These are phyloP conservation scores for Penaeus japonicus DNA, from an alignment of 1,140 invertebrate species.

Conservation along the genomic window DNA sequence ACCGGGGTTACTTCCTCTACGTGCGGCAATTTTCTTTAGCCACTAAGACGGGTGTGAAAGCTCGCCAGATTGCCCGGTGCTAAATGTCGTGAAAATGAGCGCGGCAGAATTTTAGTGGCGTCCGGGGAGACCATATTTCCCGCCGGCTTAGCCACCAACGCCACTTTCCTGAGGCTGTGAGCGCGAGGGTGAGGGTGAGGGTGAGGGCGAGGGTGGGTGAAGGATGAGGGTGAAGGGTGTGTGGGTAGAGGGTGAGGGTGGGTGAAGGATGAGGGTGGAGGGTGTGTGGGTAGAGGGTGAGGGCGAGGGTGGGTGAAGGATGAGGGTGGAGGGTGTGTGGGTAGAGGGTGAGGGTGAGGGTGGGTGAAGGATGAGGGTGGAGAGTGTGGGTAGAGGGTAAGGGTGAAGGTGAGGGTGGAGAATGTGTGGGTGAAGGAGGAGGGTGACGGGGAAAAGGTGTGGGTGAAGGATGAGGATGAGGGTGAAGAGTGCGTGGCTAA, in stretches of 20 bases:
- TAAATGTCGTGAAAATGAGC: conserved; percentile 60
- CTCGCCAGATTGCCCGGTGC: conserved; percentile 60
- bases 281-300: not conserved
- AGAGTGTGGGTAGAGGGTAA: not conserved
- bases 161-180: conserved; percentile 32
- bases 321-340: no score
- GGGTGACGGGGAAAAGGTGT: not conserved
- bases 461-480: not conserved
- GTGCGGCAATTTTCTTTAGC: conserved; percentile 59
- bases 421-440: not conserved
- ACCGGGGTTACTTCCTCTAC: conserved; percentile 29
- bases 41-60: conserved; percentile 60
- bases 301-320: not conserved
- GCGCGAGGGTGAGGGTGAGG: conserved; percentile 14
- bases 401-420: not conserved
- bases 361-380: not conserved
- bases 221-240: not conserved
- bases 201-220: not conserved
- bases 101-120: conserved; percentile 59
- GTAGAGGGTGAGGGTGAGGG: no score
- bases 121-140: conserved; percentile 58
- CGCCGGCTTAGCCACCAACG: conserved; percentile 55
- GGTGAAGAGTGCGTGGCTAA: no score
- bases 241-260: not conserved
- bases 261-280: not conserved